phyloP scores from a whole-genome alignment of 2,113 vertebrate genomes.

The Nibea albiflora region DNA sequence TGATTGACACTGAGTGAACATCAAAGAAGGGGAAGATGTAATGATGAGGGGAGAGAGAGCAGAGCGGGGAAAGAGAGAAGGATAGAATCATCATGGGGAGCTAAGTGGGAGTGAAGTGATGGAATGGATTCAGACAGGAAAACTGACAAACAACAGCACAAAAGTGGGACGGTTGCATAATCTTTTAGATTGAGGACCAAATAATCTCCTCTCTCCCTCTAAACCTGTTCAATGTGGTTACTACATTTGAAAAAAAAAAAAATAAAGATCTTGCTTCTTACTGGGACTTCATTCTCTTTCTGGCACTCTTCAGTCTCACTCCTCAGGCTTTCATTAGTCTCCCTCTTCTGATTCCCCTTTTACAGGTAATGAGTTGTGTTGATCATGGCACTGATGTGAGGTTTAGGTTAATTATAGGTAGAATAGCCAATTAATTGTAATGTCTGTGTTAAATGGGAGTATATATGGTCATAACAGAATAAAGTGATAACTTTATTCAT shows the following conservation, averaged over 20 bases:
- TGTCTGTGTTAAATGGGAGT: slow-evolving; percentile 41
- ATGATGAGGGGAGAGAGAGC: slow-evolving; percentile 23
- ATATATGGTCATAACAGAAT: background rate
- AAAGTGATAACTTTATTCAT: too few relatives aligned
- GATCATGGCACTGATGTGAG: slow-evolving; percentile 64
- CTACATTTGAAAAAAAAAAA: background rate
- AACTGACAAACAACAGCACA: slow-evolving; percentile 45
- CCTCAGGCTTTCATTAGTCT: slow-evolving; percentile 33
- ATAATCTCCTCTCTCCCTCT: slow-evolving; percentile 14
- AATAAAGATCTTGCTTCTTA: background rate
- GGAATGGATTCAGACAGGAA: slow-evolving; percentile 56
- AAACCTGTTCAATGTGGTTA: background rate
- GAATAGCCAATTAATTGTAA: slow-evolving; percentile 59
- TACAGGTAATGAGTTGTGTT: slow-evolving; percentile 66
- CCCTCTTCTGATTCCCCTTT: slow-evolving; percentile 30
- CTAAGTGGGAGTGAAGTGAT: slow-evolving; percentile 49
- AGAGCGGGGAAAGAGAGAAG: slow-evolving; percentile 52
- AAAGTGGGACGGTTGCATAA: slow-evolving; percentile 61
- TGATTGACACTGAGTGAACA: slow-evolving; percentile 40
- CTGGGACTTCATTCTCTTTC: background rate
- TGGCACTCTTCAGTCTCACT: slow-evolving; percentile 1
- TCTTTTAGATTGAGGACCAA: slow-evolving; percentile 25
- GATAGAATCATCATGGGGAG: slow-evolving; percentile 17
- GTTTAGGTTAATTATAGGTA: slow-evolving; percentile 71
- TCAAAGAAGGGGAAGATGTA: slow-evolving; percentile 35